These are phyloP conservation scores for Pollenia griseotomentosa DNA, from an alignment of 2,888 invertebrate species.

Conservation along the genomic window DNA sequence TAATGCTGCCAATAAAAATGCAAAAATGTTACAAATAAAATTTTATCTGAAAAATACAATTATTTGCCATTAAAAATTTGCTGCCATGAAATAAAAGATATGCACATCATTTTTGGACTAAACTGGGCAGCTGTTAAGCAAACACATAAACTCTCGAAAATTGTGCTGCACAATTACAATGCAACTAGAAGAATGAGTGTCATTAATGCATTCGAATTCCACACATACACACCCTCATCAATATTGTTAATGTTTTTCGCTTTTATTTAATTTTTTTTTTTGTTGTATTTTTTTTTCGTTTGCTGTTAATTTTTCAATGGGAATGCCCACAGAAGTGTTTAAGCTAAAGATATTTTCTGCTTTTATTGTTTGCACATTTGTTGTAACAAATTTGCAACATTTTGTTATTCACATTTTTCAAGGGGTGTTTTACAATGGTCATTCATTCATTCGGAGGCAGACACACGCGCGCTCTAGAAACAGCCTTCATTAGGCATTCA, in stretches of 20 bases:
- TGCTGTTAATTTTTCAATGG: slow-evolving; percentile 49
- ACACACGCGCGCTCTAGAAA: slow-evolving; percentile 8
- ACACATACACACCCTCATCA: slow-evolving; percentile 40
- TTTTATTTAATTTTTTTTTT: too few relatives aligned
- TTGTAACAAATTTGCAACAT: slow-evolving; percentile 55
- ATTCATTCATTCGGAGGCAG: background rate
- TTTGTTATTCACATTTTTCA: slow-evolving; percentile 30
- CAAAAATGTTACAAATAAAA: slow-evolving; percentile 27
- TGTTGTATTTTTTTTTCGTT: slow-evolving; percentile 12
- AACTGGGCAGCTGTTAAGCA: slow-evolving; percentile 54
- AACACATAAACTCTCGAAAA: slow-evolving; percentile 2
- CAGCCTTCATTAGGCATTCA: slow-evolving; percentile 37
- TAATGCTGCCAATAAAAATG: background rate
- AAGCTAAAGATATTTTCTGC: slow-evolving; percentile 35
- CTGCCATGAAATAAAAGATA: slow-evolving; percentile 31
- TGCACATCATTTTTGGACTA: slow-evolving; percentile 3
- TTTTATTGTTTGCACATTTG: slow-evolving; percentile 5
- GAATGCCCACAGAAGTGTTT: slow-evolving; percentile 24
- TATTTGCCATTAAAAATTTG: slow-evolving; percentile 42
- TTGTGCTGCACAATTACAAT: slow-evolving; percentile 37
- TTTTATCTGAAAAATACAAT: slow-evolving; percentile 41
- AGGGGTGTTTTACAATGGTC: slow-evolving; percentile 49
- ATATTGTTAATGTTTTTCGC: slow-evolving; percentile 7
- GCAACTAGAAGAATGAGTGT: slow-evolving; percentile 45
- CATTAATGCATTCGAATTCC: slow-evolving; percentile 49